Evolutionary conservation across 2,888 invertebrate genomes (phyloP), one percentile per base, ranked within the genome.

Genomic region (Dendrolimus pini): DNA sequence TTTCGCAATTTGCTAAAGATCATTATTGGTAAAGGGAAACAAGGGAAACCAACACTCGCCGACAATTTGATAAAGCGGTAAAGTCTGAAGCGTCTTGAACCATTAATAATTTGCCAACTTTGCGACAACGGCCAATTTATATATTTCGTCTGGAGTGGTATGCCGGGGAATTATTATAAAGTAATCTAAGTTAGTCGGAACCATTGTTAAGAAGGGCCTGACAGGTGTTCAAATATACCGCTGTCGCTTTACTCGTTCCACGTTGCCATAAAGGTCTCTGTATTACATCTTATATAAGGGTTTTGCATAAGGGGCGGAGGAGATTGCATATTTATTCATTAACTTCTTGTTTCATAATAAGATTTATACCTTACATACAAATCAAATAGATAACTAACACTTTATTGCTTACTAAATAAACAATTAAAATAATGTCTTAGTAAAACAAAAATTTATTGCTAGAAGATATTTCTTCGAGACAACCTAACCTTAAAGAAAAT

Each of bases 171-270:
- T 87, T 83, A 87, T 87, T 89, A 86, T 83, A 84, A 86, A 86
- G 89, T 85, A 88, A 89, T 89, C 83, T 85, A 87, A 89, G 85
- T 89, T 89, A 81, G 82, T 63, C 80, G 79, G 80, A 71, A 78
- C 79, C 70, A 72, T 77, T 75, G 75, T 75, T 75, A 76, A 75
- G 77, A 73, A 78, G 75, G 78, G 76, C 78, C 77, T 85, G 86
- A 83, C 84, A 88, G 84, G 82, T 87, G 85, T 83, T 86, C 82
- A 84, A 83, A 83, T 84, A 83, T 80, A 83, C 77, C 74, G 72
- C 69, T 75, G 74, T 73, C 68, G 75, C 72, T 75, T 75, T 75
- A 74, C 74, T 72, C 66, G 69, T 68, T 52, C 64, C 47, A 47
- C 47, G 9, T 10, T 10, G 2, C 47, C 47, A 47, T 12, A 2